Evolutionary conservation across 2,797 vertebrate species (phyloP).

Genomic region (Enteromius anoplus): DNA sequence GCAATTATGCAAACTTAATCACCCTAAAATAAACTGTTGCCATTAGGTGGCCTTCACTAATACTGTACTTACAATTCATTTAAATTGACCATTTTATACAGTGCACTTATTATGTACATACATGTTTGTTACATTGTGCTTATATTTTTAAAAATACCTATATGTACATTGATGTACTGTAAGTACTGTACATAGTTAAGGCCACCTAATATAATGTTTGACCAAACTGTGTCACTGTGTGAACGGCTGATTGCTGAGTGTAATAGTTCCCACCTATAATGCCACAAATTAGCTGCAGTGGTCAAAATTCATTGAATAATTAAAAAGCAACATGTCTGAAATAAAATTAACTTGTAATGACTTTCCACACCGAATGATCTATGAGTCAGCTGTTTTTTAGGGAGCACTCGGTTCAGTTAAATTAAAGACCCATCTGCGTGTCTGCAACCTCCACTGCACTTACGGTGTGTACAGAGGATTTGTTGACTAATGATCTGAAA

Average conservation of each 20-base stretch:
- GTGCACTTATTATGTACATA: no score
- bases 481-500: constrained; percentile 2
- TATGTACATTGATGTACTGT: no score
- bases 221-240: no score
- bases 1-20: no score
- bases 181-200: no score
- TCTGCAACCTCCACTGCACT: neutral
- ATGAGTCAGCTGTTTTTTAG: neutral
- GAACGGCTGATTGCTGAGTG: neutral
- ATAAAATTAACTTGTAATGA: neutral
- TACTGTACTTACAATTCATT: no score
- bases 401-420: neutral
- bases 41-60: no score
- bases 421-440: neutral
- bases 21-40: neutral
- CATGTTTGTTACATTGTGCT: no score
- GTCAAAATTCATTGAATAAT: neutral
- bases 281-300: neutral
- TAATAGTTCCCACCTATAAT: neutral
- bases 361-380: neutral
- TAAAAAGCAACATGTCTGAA: neutral
- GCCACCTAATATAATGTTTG: no score
- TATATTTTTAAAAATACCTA: no score
- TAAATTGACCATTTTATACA: no score
- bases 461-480: neutral